Percentiles rank a stretch among this genome's conserved stretches.
Conservation (phyloP, 2,888 invertebrate species). For the Nasonovia ribisnigri region DNA sequence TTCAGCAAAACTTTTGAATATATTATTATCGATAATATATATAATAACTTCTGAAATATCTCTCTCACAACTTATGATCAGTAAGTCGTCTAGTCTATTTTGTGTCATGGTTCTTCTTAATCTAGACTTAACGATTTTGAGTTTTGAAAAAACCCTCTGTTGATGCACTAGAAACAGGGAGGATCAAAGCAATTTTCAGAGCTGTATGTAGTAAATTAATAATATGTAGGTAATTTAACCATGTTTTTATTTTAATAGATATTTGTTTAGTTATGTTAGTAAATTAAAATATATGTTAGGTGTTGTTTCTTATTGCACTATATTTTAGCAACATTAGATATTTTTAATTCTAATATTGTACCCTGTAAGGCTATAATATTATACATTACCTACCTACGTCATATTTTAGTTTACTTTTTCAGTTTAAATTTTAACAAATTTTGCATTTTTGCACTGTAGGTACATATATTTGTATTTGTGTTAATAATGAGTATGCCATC, state of each 20-base stretch:
- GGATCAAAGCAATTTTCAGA: constrained; percentile 12
- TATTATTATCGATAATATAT: neutral
- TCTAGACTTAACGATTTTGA: constrained; percentile 23
- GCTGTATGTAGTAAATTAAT: neutral
- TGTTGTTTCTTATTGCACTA: neutral
- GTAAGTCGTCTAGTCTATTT: constrained; percentile 21
- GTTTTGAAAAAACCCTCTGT: constrained; percentile 33
- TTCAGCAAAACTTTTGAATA: constrained; percentile 23
- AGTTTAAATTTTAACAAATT: neutral
- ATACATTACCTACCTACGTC: too few species aligned
- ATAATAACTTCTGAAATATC: constrained; percentile 33
- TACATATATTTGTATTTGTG: neutral
- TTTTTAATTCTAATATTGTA: neutral
- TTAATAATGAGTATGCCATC: neutral
- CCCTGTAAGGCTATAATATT: neutral
- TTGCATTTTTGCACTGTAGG: neutral
- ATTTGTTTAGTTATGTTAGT: neutral
- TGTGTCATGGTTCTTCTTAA: constrained; percentile 13
- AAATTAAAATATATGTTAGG: too few species aligned
- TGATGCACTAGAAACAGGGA: constrained; percentile 9
- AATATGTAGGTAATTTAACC: neutral
- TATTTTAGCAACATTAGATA: neutral
- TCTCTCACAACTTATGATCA: constrained; percentile 21
- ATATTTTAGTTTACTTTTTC: neutral
- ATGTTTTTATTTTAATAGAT: neutral